phyloP scores from a whole-genome alignment of 2,797 vertebrate genomes.

The Malacoraja senta region DNA sequence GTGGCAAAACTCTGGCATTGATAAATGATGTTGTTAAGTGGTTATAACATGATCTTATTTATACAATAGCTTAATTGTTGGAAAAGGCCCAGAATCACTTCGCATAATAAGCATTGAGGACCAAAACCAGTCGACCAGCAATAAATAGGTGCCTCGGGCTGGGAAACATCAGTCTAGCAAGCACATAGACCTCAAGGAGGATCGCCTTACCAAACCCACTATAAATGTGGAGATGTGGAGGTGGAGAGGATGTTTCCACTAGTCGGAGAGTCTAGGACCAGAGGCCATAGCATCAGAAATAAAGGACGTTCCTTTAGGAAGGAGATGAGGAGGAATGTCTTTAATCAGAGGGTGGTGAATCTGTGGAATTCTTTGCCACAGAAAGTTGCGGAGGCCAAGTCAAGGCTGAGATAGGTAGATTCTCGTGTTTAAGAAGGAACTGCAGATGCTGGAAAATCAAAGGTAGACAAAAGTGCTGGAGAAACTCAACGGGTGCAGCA shows the following conservation, averaged over 20 bases:
- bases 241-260: too few relatives aligned
- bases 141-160: not conserved
- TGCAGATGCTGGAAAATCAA: too few relatives aligned
- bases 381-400: too few relatives aligned
- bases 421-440: too few relatives aligned
- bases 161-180: not conserved
- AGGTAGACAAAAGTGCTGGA: too few relatives aligned
- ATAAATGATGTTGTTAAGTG: not conserved
- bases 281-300: too few relatives aligned
- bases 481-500: too few relatives aligned
- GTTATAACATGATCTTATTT: not conserved
- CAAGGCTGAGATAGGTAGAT: too few relatives aligned
- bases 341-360: too few relatives aligned
- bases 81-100: not conserved
- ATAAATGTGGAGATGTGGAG: not conserved
- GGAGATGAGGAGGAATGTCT: too few relatives aligned
- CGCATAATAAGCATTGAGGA: not conserved
- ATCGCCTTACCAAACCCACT: not conserved
- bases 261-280: too few relatives aligned
- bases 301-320: too few relatives aligned
- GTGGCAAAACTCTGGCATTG: not conserved
- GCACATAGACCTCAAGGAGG: not conserved
- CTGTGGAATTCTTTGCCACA: not conserved
- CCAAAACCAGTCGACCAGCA: not conserved
- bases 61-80: not conserved